Conservation (phyloP, 1,140 invertebrate species). For the Brachionus sp. region DNA sequence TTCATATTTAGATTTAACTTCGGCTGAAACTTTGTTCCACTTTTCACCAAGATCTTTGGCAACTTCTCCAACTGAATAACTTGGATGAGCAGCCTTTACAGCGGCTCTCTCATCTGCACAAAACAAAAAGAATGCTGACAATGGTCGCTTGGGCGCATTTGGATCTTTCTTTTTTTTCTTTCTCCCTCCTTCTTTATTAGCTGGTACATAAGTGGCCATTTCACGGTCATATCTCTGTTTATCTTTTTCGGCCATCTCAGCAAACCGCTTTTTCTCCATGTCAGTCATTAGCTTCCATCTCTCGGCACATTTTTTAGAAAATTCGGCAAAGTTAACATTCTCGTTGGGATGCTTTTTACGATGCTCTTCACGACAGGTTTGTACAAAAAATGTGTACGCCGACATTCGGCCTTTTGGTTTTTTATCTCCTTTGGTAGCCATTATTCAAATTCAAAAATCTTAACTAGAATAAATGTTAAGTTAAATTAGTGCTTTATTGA, state of each 20-base stretch:
- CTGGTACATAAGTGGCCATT: constrained; percentile 90
- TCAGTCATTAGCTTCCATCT: constrained; percentile 99
- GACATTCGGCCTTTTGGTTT: constrained; percentile 96
- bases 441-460: not conserved
- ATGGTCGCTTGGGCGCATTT: constrained; percentile 95
- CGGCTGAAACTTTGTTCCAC: constrained; percentile 82
- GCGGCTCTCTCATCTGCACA: constrained; percentile 92
- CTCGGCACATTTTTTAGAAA: constrained; percentile 96
- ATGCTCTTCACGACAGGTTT: constrained; percentile 90
- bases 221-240: constrained; percentile 91
- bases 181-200: constrained; percentile 67
- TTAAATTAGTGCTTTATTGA: not conserved
- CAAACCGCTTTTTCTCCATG: constrained; percentile 96
- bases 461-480: not conserved
- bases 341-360: constrained; percentile 99
- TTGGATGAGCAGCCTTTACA: constrained; percentile 84
- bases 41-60: constrained; percentile 92
- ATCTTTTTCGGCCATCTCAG: constrained; percentile 93
- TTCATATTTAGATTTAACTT: constrained; percentile 82
- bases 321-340: constrained; percentile 96
- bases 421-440: constrained; percentile 50
- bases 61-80: constrained; percentile 90
- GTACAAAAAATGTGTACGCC: constrained; percentile 98
- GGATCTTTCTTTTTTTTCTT: constrained; percentile 83
- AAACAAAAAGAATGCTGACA: constrained; percentile 99